Base-by-base conservation (phyloP, 2,888 invertebrate genomes). In the Cloeon dipterum region DNA sequence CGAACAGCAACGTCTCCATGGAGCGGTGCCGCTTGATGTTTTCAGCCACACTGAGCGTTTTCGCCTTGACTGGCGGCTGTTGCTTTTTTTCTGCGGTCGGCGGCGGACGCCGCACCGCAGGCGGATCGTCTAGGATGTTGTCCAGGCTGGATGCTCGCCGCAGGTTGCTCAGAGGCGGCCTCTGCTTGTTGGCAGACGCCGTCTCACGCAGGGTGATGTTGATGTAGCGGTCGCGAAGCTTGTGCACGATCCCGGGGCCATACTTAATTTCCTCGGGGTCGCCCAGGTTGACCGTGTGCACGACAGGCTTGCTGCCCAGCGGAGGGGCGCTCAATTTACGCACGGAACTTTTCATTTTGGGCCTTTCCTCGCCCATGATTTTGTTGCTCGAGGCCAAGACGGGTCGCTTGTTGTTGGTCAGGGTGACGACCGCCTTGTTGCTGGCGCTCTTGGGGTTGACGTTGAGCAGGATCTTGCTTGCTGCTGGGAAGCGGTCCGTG, bases 231-330 rank as follows among this genome's bases (percentile, higher is more conserved):
- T 81, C 79, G 53, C 81, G 74, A 45, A 88, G 66, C 48, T 77
- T 77, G 51, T 79, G 82, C 26, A 88, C 88, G 51, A 88, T 86
- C 40, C 88, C 86, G 36, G 88, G 88, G 1, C 88, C 88, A 61
- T 88, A 86, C 52, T 77, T 74, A 40, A 86, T 61, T 53, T 86
- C 86, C 56, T 83, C 83, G 45, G 66, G 66, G 37, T 66, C 65
- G 32, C 57, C 59, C 25, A 29, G 16, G n/a, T n/a, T 14, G n/a
- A 14, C 16, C n/a, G n/a, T 10, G n/a, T 29, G 13, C 29, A 14
- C 29, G 23, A 25, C n/a, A 16, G 29, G n/a, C 29, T n/a, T 8
- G 7, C 29, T 8, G n/a, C 13, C n/a, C n/a, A n/a, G 16, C n/a
- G n/a, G n/a, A 5, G 29, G 29, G 7, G 14, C n/a, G 29, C 29